Evolutionary conservation across 2,888 invertebrate genomes (phyloP).

Genomic region (Heteropelma amictum): DNA sequence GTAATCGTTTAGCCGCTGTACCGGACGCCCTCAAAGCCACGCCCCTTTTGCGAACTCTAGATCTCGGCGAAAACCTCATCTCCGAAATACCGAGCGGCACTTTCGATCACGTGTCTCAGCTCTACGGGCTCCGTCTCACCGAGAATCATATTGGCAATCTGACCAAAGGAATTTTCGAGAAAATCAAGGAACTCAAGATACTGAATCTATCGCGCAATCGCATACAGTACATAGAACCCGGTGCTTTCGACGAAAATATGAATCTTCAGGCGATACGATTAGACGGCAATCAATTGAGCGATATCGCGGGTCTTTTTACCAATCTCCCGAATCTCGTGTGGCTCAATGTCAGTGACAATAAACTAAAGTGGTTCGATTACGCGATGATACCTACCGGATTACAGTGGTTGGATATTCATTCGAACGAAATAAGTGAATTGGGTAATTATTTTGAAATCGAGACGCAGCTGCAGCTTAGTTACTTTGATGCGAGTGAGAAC

Average conservation of each 20-base stretch:
- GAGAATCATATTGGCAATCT: constrained; percentile 91
- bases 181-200: constrained; percentile 88
- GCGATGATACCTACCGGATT: constrained; percentile 90
- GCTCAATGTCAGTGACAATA: constrained; percentile 92
- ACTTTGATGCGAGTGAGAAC: constrained; percentile 91
- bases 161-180: constrained; percentile 88
- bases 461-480: constrained; percentile 87
- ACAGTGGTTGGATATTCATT: constrained; percentile 91
- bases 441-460: constrained; percentile 92
- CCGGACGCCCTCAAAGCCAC: constrained; percentile 87
- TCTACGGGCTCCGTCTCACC: constrained; percentile 89
- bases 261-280: constrained; percentile 89
- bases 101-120: constrained; percentile 88
- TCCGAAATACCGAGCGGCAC: constrained; percentile 87
- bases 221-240: constrained; percentile 87
- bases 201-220: constrained; percentile 91
- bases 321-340: constrained; percentile 90
- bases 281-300: constrained; percentile 89
- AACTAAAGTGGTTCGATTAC: constrained; percentile 90
- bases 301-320: constrained; percentile 88
- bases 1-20: constrained; percentile 87
- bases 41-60: constrained; percentile 87
- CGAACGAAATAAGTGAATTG: constrained; percentile 89
- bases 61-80: constrained; percentile 92
- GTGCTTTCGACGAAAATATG: constrained; percentile 87